These are phyloP conservation scores for Rambutsinella grinnellia DNA, from an alignment of 2,888 invertebrate genomes.

Conservation along the genomic window DNA sequence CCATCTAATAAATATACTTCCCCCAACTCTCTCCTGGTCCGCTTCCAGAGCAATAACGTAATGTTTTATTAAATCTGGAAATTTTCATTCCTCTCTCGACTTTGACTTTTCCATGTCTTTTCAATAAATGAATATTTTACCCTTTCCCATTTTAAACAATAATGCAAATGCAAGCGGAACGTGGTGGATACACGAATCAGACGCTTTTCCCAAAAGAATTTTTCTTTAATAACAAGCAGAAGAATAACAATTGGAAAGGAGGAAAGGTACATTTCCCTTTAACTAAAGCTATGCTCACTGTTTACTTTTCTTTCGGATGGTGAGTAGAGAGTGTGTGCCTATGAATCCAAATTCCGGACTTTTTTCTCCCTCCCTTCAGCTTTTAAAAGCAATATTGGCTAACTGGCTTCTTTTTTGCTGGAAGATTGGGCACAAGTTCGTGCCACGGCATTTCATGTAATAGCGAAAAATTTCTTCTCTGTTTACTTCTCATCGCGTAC, in stretches of 20 bases:
- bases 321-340: constrained; percentile 19
- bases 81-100: constrained; percentile 53
- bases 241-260: background rate
- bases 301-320: constrained; percentile 30
- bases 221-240: constrained; percentile 31
- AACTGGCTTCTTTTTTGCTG: background rate
- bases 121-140: constrained; percentile 56
- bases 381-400: constrained; percentile 41
- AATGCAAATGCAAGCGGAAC: background rate
- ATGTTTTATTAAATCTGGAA: constrained; percentile 53
- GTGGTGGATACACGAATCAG: background rate
- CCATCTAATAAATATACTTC: constrained; percentile 6
- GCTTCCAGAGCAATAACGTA: background rate
- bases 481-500: constrained; percentile 3
- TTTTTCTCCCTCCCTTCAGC: constrained; percentile 24
- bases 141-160: constrained; percentile 48
- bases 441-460: constrained; percentile 23
- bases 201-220: constrained; percentile 34
- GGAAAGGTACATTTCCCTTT: background rate
- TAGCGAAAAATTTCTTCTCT: constrained; percentile 16
- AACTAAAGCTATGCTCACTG: constrained; percentile 14
- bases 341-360: constrained; percentile 51
- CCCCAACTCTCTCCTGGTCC: background rate
- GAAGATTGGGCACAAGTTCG: constrained; percentile 16
- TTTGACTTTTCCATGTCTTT: constrained; percentile 21